A percentile compares a stretch with the other conserved stretches of the same genome.
phyloP scores from a whole-genome alignment of 2,888 invertebrate genomes.

The Caenorhabditis auriculariae region DNA sequence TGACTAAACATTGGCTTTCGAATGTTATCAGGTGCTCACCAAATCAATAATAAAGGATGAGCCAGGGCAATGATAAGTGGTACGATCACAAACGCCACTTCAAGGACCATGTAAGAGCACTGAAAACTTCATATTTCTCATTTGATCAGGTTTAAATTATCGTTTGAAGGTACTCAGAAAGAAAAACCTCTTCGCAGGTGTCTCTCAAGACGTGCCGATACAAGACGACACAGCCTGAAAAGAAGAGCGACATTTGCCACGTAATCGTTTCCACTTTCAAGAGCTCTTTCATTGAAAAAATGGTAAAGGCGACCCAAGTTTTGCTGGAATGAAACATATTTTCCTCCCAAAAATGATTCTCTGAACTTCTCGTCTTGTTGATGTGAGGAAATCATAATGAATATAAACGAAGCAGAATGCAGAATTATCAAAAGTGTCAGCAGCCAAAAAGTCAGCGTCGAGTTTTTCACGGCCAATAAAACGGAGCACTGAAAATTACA shows the following conservation, averaged over 20 bases:
- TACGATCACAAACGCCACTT: conserved; percentile 29
- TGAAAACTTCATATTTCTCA: background rate
- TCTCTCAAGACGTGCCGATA: conserved; percentile 32
- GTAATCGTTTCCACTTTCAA: conserved; percentile 32
- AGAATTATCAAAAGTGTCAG: conserved; percentile 35
- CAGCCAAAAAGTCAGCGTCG: conserved; percentile 25
- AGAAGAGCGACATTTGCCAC: conserved; percentile 32
- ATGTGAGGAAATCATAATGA: conserved; percentile 10
- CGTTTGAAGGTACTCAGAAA: conserved; percentile 15
- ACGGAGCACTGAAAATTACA: conserved; percentile 32
- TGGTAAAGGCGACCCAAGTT: conserved; percentile 27
- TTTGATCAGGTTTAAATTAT: background rate
- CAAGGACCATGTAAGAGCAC: conserved; percentile 16
- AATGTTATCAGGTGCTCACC: conserved; percentile 21
- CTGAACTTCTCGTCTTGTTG: conserved; percentile 25
- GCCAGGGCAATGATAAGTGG: conserved; percentile 36
- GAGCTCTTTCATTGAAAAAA: conserved; percentile 33
- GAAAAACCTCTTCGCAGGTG: conserved; percentile 28
- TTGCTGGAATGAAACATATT: conserved; percentile 11
- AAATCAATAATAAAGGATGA: conserved; percentile 38
- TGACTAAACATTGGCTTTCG: conserved; percentile 1
- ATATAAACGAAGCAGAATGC: conserved; percentile 18
- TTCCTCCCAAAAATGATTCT: background rate
- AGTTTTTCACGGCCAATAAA: conserved; percentile 30
- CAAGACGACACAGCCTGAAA: conserved; percentile 31